Percentiles rank a stretch among this genome's conserved stretches.
Conservation (phyloP, 1,140 invertebrate genomes). For the Pantala flavescens region DNA sequence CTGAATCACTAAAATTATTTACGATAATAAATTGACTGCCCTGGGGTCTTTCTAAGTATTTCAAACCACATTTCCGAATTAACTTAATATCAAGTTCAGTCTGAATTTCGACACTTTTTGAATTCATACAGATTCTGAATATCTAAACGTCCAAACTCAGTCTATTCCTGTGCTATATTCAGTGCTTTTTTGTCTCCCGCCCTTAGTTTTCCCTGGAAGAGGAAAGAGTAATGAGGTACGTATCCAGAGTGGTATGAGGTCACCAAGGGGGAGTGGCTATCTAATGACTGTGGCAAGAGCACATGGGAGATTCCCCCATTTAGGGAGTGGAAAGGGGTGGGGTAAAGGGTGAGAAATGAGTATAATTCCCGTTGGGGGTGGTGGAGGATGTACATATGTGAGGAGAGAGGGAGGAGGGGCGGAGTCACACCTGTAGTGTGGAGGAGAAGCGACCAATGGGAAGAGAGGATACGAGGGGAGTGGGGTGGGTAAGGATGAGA, state of each 20-base stretch:
- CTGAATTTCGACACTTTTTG: too few relatives aligned
- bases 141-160: too few relatives aligned
- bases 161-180: too few relatives aligned
- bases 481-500: background rate
- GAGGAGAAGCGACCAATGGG: background rate
- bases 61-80: too few relatives aligned
- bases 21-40: too few relatives aligned
- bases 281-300: background rate
- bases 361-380: background rate
- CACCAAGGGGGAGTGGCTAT: background rate
- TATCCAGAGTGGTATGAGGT: background rate
- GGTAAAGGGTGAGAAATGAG: background rate
- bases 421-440: background rate
- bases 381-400: background rate
- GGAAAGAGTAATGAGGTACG: background rate
- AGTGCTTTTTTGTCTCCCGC: too few relatives aligned
- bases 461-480: background rate
- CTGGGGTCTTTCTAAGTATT: too few relatives aligned
- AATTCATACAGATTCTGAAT: too few relatives aligned
- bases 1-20: too few relatives aligned
- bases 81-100: too few relatives aligned
- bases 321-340: background rate
- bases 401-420: background rate
- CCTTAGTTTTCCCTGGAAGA: background rate
- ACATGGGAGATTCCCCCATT: background rate